A percentile compares a stretch with the other conserved stretches of the same genome.
Evolutionary conservation across 2,888 invertebrate genomes (phyloP).

Genomic region (Epinotia bilunana): DNA sequence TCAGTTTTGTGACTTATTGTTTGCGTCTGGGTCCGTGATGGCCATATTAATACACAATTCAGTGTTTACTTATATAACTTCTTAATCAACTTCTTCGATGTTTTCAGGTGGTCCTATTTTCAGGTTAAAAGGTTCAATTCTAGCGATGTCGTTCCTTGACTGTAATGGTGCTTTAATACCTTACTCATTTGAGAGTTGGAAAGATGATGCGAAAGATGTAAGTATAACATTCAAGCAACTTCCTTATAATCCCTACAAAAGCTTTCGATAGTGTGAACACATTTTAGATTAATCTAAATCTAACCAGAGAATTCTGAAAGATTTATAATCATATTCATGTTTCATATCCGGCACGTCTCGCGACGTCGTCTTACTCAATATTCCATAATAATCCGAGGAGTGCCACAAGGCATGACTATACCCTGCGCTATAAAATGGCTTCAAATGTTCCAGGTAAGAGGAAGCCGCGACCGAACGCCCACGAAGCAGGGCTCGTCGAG

Average conservation of each 20-base stretch:
- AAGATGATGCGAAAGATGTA: constrained; percentile 91
- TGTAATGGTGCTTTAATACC: constrained; percentile 96
- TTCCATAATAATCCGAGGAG: not conserved
- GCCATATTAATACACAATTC: not conserved
- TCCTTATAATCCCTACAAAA: not conserved
- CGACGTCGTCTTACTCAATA: not conserved
- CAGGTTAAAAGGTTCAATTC: constrained; percentile 97
- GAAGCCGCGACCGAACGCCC: constrained; percentile 83
- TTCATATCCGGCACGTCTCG: not conserved
- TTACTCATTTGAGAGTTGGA: constrained; percentile 96
- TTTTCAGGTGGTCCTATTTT: constrained; percentile 96
- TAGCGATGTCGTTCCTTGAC: constrained; percentile 98
- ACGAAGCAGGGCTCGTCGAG: constrained; percentile 84
- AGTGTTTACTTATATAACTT: not conserved
- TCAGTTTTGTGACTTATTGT: no score
- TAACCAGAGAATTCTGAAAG: not conserved
- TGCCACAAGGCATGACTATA: constrained; percentile 2
- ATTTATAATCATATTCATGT: not conserved
- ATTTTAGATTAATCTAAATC: not conserved
- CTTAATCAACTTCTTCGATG: not conserved
- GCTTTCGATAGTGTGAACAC: constrained; percentile 1
- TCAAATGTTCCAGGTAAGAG: constrained; percentile 59
- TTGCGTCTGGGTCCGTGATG: no score
- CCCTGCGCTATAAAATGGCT: not conserved
- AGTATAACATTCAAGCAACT: constrained; percentile 52